These are phyloP conservation scores for Lasioglossum calceatum DNA, from an alignment of 2,888 invertebrate species.

Conservation along the genomic window DNA sequence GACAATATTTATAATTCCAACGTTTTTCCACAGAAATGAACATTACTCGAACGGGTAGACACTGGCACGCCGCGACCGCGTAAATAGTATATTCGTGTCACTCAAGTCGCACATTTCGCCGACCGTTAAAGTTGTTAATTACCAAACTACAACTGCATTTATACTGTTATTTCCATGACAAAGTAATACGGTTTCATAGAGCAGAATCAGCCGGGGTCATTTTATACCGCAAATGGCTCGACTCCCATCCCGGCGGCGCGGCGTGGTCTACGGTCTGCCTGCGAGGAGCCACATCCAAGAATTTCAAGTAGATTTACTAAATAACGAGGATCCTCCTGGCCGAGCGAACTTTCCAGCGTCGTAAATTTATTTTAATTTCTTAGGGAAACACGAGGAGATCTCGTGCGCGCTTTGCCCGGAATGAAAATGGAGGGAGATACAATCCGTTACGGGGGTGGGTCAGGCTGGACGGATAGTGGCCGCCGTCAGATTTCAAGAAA, in stretches of 20 bases:
- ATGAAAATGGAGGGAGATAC: constrained; percentile 51
- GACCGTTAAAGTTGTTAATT: constrained; percentile 51
- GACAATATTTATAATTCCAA: neutral
- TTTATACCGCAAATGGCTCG: constrained; percentile 49
- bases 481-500: constrained; percentile 29
- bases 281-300: constrained; percentile 56
- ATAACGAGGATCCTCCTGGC: constrained; percentile 55
- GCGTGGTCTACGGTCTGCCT: constrained; percentile 41
- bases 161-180: constrained; percentile 54
- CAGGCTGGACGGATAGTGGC: neutral
- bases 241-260: constrained; percentile 16
- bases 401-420: constrained; percentile 29
- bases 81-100: constrained; percentile 22
- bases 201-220: constrained; percentile 53
- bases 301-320: constrained; percentile 72
- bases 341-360: constrained; percentile 52
- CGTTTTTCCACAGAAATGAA: constrained; percentile 18
- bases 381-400: constrained; percentile 22
- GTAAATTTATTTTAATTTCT: constrained; percentile 71
- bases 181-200: constrained; percentile 62
- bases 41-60: constrained; percentile 25
- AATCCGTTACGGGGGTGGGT: neutral
- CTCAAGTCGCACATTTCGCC: neutral
- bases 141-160: constrained; percentile 47
- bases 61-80: neutral